Percentiles rank a stretch among this genome's conserved stretches.
Evolutionary conservation across 2,797 vertebrate genomes (phyloP).

Genomic region (Liasis olivaceus): DNA sequence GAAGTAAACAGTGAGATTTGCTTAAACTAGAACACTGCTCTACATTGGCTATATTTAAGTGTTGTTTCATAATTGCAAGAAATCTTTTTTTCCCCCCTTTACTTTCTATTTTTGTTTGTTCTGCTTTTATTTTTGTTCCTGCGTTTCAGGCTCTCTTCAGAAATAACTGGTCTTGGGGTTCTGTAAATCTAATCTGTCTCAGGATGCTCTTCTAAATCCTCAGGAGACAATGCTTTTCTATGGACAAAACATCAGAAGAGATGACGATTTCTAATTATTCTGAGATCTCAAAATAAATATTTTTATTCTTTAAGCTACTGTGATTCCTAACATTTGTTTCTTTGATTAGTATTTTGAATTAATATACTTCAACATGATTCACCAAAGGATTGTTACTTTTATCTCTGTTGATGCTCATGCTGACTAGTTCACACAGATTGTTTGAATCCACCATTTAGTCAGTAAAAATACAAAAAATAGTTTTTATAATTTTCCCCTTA

Average conservation of each 20-base stretch:
- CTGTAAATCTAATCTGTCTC: conserved; percentile 77
- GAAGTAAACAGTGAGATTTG: conserved; percentile 61
- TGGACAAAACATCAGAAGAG: conserved; percentile 83
- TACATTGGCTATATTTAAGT: conserved; percentile 68
- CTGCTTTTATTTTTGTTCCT: conserved; percentile 69
- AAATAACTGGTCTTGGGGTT: conserved; percentile 85
- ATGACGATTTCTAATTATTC: conserved; percentile 74
- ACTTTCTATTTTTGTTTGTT: conserved; percentile 7
- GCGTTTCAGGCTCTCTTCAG: conserved; percentile 85
- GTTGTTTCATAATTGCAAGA: conserved; percentile 73
- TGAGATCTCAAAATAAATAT: conserved; percentile 67
- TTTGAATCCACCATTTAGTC: conserved; percentile 66
- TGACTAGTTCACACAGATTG: conserved; percentile 67
- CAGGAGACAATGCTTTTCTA: conserved; percentile 81
- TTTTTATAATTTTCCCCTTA: conserved; percentile 67
- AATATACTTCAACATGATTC: conserved; percentile 62
- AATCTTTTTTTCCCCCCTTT: conserved; percentile 23
- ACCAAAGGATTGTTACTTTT: conserved; percentile 49
- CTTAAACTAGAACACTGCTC: conserved; percentile 69
- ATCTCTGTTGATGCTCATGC: conserved; percentile 68
- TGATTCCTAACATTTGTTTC: conserved; percentile 69
- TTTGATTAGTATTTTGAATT: conserved; percentile 67
- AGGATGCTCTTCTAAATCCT: conserved; percentile 82
- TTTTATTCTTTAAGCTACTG: conserved; percentile 69
- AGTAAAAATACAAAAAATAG: conserved; percentile 65